A percentile compares a stretch with the other conserved stretches of the same genome.
phyloP scores from a whole-genome alignment of 1,140 invertebrate genomes.

The Fragariocoptes setiger region DNA sequence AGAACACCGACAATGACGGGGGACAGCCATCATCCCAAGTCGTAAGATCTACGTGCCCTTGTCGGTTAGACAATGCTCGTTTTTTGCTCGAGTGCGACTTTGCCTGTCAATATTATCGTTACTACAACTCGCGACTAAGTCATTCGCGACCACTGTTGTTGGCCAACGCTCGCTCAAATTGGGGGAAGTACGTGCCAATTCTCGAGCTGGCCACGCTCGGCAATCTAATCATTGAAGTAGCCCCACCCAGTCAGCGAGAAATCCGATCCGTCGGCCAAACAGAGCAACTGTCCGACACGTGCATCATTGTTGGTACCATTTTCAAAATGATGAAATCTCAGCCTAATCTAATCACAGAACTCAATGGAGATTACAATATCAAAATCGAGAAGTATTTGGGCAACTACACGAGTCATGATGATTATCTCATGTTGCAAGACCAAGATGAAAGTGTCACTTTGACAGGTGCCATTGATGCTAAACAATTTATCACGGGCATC shows the following conservation, averaged over 20 bases:
- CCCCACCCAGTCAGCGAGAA: background rate
- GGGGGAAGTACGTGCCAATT: background rate
- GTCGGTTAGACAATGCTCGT: background rate
- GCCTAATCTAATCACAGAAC: slow-evolving; percentile 64
- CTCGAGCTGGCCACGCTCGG: background rate
- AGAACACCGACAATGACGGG: no score
- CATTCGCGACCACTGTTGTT: background rate
- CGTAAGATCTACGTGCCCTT: background rate
- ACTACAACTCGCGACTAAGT: background rate
- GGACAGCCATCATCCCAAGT: no score
- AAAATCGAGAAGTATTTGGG: slow-evolving; percentile 18
- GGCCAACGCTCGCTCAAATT: background rate
- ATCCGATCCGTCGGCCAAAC: background rate
- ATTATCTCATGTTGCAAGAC: slow-evolving; percentile 61
- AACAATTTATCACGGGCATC: slow-evolving; percentile 20
- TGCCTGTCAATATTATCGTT: background rate
- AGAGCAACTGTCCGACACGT: background rate
- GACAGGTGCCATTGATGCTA: slow-evolving; percentile 23
- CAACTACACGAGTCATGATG: slow-evolving; percentile 28
- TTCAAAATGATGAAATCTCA: slow-evolving; percentile 70
- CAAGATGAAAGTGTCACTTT: slow-evolving; percentile 54
- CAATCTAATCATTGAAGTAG: background rate
- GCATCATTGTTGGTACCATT: slow-evolving; percentile 45
- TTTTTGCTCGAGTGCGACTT: background rate
- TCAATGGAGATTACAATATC: slow-evolving; percentile 45